Evolutionary conservation across 1,140 invertebrate species (phyloP).

Genomic region (Trichonephila inaurata): DNA sequence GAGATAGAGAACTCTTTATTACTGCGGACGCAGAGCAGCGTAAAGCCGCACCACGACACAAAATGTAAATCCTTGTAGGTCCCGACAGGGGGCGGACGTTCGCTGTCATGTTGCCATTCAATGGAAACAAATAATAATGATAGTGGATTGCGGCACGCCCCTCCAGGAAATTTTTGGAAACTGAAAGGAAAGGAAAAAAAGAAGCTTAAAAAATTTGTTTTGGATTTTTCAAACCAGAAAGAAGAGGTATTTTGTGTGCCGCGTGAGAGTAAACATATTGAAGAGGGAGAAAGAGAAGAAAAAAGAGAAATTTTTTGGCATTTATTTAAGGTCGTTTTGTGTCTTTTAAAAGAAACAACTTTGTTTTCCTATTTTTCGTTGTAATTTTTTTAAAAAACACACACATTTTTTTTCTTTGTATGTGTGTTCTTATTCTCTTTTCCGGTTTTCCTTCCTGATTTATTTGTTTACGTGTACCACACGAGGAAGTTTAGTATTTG

Average conservation of each 20-base stretch:
- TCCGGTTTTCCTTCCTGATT: not conserved
- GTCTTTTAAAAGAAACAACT: not conserved
- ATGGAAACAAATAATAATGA: conserved; percentile 39
- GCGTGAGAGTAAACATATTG: no score
- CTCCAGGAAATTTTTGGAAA: not conserved
- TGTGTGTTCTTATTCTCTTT: not conserved
- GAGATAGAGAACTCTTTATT: not conserved
- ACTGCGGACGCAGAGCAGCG: conserved; percentile 18
- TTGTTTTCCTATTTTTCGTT: not conserved
- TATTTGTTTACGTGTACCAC: not conserved
- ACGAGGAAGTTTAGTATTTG: not conserved
- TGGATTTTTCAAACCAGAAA: no score
- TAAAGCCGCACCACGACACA: conserved; percentile 17
- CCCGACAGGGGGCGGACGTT: conserved; percentile 12
- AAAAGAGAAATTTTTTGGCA: not conserved
- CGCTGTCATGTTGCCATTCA: conserved; percentile 60
- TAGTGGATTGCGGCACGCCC: not conserved
- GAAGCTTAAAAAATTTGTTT: not conserved
- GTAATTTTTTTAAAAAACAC: not conserved
- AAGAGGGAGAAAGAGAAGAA: not conserved
- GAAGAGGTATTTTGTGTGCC: no score
- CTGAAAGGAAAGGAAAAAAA: not conserved
- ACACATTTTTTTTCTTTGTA: not conserved
- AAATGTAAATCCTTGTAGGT: conserved; percentile 55
- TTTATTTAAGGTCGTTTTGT: not conserved